Base-by-base conservation (phyloP, 1,140 invertebrate genomes). In the Dysdera silvatica region DNA sequence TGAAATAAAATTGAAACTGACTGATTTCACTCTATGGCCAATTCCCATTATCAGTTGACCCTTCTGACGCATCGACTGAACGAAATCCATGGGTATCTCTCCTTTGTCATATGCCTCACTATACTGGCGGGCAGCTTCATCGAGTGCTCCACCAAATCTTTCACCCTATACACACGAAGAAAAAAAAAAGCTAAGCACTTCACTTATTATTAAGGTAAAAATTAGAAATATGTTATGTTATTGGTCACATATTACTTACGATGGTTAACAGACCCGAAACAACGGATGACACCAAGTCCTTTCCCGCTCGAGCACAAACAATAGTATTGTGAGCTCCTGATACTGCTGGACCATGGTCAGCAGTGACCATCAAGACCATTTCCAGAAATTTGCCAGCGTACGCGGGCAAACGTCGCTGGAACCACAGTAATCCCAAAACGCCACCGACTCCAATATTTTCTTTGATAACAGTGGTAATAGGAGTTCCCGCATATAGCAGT, bases 311-410 rank as follows among this genome's bases (percentile, higher is more conserved):
- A 2, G 97, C 95, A 73, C 95, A 98, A 7, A 99, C 97, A 75
- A 99, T 99, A 16, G 96, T 99, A 76, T 99, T 99, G 75, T 99
- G 96, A 0, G 96, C 96, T 18, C 96, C 97, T 8, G 92, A 96
- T 0, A 99, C 97, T 12, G 96, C 97, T 0, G 97, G 96, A 26
- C 96, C 97, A 76, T 99, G 97, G 80, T 99, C 97, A 49, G 97
- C 97, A 0, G 97, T 99, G 31, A 99, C 88, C 85, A 99, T 98
- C 29, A 99, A 79, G 72, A 95, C 96, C 90, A 99, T 97, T 80
- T 99, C 97, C 68, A 99, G 87, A 81, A 99, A 99, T 78, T 96
- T 95, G 75, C 89, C 91, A 26, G 94, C 94, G 76, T 94, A 94
- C 0, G 85, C 79, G 0, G 96, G 95, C 16, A 99, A 79, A 71